These are phyloP conservation scores for Scaptomyza reducta DNA, from an alignment of 2,888 invertebrate species.

Conservation along the genomic window DNA sequence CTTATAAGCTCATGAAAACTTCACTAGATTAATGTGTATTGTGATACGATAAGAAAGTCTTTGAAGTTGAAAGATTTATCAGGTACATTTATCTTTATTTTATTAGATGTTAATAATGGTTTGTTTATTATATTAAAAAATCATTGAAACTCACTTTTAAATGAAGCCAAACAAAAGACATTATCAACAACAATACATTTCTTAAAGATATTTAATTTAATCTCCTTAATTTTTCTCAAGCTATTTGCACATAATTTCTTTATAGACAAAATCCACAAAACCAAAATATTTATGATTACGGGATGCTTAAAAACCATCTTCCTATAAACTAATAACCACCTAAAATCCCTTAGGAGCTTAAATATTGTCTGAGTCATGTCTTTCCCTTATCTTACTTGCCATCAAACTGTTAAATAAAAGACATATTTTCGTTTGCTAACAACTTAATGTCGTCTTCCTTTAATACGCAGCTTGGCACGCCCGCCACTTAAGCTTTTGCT, in stretches of 20 bases:
- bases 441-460: neutral
- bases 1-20: neutral
- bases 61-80: neutral
- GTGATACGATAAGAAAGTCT: neutral
- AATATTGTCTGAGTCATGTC: neutral
- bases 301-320: neutral
- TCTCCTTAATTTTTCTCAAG: too few species aligned
- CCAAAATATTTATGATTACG: neutral
- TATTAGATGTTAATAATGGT: neutral
- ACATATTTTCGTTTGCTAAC: neutral
- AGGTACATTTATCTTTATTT: neutral
- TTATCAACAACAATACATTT: too few species aligned
- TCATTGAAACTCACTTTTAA: too few species aligned
- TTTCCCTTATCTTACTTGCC: neutral
- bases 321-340: neutral
- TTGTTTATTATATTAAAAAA: neutral
- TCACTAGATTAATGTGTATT: neutral
- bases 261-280: too few species aligned
- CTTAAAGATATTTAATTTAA: too few species aligned
- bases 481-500: constrained; percentile 41
- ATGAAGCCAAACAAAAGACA: too few species aligned
- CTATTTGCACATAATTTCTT: too few species aligned
- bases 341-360: neutral
- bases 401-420: neutral
- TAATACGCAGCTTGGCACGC: constrained; percentile 31